Evolutionary conservation across 2,888 invertebrate species (phyloP).

Genomic region (Ferdinandea cuprea): DNA sequence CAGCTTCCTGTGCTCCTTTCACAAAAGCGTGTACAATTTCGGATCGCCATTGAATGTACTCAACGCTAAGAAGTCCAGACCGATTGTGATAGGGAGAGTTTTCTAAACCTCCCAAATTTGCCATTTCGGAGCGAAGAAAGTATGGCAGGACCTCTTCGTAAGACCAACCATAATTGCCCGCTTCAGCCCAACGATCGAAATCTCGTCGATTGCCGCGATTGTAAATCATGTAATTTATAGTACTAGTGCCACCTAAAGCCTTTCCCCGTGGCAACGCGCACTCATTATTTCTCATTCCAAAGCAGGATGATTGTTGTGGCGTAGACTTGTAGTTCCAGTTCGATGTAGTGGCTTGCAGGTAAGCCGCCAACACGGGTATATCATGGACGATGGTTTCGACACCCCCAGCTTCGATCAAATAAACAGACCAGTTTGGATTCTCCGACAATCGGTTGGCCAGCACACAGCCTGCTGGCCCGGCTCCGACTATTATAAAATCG

Average conservation of each 20-base stretch:
- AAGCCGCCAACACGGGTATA: conserved; percentile 80
- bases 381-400: conserved; percentile 81
- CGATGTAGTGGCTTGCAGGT: conserved; percentile 83
- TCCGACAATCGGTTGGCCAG: conserved; percentile 83
- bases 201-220: conserved; percentile 89
- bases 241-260: conserved; percentile 85
- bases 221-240: conserved; percentile 88
- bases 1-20: conserved; percentile 86
- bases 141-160: conserved; percentile 86
- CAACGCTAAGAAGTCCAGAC: conserved; percentile 86
- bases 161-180: conserved; percentile 90
- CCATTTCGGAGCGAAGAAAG: conserved; percentile 86
- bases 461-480: conserved; percentile 90
- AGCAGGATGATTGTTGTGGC: conserved; percentile 86
- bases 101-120: conserved; percentile 82
- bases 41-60: conserved; percentile 85
- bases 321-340: conserved; percentile 89
- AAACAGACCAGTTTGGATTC: conserved; percentile 83
- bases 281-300: conserved; percentile 81
- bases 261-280: conserved; percentile 85
- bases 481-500: conserved; percentile 93
- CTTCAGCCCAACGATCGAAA: conserved; percentile 88
- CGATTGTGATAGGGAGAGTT: conserved; percentile 85
- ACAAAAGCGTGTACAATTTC: conserved; percentile 85
- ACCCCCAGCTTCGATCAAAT: conserved; percentile 84